These are phyloP conservation scores for Drosophila rubida DNA, from an alignment of 2,888 invertebrate species.

Conservation along the genomic window DNA sequence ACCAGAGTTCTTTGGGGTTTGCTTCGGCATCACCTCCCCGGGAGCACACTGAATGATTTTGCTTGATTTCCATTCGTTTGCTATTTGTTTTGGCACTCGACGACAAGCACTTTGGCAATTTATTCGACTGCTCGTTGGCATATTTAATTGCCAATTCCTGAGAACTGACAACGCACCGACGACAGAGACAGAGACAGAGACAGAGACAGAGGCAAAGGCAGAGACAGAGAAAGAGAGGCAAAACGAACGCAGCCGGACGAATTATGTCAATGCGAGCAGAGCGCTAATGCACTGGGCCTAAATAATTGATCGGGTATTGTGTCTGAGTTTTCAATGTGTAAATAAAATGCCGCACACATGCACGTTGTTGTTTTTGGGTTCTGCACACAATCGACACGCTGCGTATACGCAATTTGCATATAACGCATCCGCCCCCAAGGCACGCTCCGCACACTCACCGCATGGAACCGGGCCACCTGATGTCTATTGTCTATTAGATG, in stretches of 20 bases:
- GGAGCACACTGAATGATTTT: constrained; percentile 15
- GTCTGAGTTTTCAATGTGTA: constrained; percentile 56
- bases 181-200: background rate
- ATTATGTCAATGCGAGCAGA: constrained; percentile 64
- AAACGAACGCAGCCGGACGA: constrained; percentile 63
- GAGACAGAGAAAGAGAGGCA: background rate
- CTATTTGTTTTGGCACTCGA: constrained; percentile 55
- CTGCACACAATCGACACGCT: constrained; percentile 36
- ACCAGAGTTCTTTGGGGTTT: constrained; percentile 28
- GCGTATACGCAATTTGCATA: constrained; percentile 70
- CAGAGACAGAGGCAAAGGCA: background rate
- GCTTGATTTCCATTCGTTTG: constrained; percentile 41
- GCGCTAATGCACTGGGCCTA: constrained; percentile 70
- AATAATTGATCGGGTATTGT: constrained; percentile 68
- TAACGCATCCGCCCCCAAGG: constrained; percentile 45
- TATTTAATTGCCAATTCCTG: constrained; percentile 67
- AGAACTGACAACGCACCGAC: constrained; percentile 23
- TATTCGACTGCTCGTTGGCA: constrained; percentile 61
- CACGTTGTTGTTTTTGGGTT: constrained; percentile 23
- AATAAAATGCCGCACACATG: constrained; percentile 39
- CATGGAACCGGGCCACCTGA: constrained; percentile 34
- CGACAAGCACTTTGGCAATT: constrained; percentile 61
- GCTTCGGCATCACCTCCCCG: constrained; percentile 5
- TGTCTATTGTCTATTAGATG: constrained; percentile 61
- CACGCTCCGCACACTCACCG: constrained; percentile 39